Evolutionary conservation across 2,888 invertebrate genomes (phyloP), one percentile per base, ranked within the genome.

Genomic region (Drosophila borborema): DNA sequence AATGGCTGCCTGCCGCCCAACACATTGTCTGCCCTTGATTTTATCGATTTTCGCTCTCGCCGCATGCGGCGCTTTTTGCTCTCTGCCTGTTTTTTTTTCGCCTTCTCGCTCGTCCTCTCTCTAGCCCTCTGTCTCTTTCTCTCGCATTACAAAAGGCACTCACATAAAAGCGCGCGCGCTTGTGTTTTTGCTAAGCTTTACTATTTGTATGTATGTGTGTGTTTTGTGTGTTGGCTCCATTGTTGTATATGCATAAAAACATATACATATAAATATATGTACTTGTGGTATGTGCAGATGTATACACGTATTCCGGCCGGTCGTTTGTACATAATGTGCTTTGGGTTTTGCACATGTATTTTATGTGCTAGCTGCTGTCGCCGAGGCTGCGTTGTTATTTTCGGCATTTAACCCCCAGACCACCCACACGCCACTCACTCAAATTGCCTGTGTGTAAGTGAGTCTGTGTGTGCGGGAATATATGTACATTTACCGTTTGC

Each of bases 11-110:
- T 48, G 58, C 77, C 77, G 67, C 72, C 78, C 82, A 80, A 64
- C 70, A 80, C 89, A 91, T 91, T 92, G 92, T 92, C 93, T 92
- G 92, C 92, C 92, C 92, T 92, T 92, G 92, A 92, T 92, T 91
- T 92, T 92, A 92, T 92, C 90, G 92, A 92, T 92, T 92, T 92
- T 89, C 71, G 75, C 81, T 78, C 87, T 89, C 87, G 72, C 73
- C 75, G 62, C 72, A 59, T 72, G 66, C 63, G 77, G 51, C 77
- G 76, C 84, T 84, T 77, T 77, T 77, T 81, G 84, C 77, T 74
- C 84, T 77, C 83, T 82, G 48, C 40, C 34, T 23, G 46, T 2
- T 41, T 40, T 23, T 23, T 20, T 20, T 66, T 31, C 31, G 28
- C 16, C 23, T 28, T 49, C 54, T 64, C 40, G 20, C 28, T 66